Evolutionary conservation across 2,113 vertebrate genomes (phyloP), one percentile per base, ranked within the genome.

Genomic region (Tautogolabrus adspersus): DNA sequence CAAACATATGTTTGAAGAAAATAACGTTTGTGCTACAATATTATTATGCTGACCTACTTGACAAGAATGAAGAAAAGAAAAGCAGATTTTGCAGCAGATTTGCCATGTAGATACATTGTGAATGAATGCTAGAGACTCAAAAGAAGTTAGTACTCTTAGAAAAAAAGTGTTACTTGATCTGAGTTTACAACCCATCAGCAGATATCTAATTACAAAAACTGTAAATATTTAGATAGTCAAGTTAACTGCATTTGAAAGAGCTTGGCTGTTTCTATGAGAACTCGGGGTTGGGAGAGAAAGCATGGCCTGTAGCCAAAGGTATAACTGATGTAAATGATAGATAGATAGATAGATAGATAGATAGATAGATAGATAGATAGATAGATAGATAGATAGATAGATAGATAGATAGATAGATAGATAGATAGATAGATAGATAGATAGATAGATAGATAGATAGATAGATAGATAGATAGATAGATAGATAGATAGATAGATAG

Each of bases 1-100:
- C 37, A 66, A 76, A 80, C 59, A 84, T 68, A 46, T 82, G 79
- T 64, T 61, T 74, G 56, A 66, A 75, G 56, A 21, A 71, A 76
- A 1, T 15, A 0, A 49, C 15, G 15, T 73, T 75, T 73, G n/a
- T 72, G 12, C 60, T 65, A 57, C 59, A 72, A 23, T 64, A 56
- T 81, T 44, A 30, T 6, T 46, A 69, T 61, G 60, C 57, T 77
- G 67, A 40, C 3, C 1, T 16, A 16, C 58, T 64, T 66, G 67
- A 68, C 61, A 61, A 42, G 40, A 66, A 58, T 66, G 64, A 59
- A 19, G 16, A 15, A 47, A 16, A 47, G 46, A 49, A 19, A 49
- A 49, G 18, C 15, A 49, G 13, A 46, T 12, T 12, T 12, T 60
- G 10, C 23, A 52, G 61, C 9, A 61, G 38, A 18, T 44, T 30